Evolutionary conservation across 1,140 invertebrate species (phyloP).

Genomic region (Formica exsecta): DNA sequence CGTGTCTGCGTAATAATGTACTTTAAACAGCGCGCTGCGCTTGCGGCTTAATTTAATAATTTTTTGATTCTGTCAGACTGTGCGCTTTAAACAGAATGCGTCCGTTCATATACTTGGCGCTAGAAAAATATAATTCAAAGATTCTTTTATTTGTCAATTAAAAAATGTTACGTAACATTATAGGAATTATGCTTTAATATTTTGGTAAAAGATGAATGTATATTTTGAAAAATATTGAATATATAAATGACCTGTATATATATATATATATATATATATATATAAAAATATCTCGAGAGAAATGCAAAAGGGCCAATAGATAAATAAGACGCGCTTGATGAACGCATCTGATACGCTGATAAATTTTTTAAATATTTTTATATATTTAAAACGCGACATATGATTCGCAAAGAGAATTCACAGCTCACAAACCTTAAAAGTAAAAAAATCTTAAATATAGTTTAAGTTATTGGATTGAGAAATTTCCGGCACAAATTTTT

Average conservation of each 20-base stretch:
- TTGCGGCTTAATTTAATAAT: slow-evolving; percentile 30
- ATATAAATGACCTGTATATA: not conserved
- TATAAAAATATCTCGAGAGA: not conserved
- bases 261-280: too few relatives aligned
- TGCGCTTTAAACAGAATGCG: not conserved
- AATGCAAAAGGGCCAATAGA: not conserved
- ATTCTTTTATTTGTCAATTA: not conserved
- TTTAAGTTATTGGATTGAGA: too few relatives aligned
- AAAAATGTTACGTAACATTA: not conserved
- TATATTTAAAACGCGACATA: too few relatives aligned
- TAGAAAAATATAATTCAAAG: not conserved
- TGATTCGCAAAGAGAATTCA: too few relatives aligned
- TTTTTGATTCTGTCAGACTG: slow-evolving; percentile 9
- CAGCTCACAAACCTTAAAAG: too few relatives aligned
- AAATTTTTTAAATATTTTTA: too few relatives aligned
- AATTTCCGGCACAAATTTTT: too few relatives aligned
- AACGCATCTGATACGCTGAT: not conserved
- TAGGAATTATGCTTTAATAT: not conserved
- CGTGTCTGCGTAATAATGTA: slow-evolving; percentile 36
- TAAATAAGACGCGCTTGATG: not conserved
- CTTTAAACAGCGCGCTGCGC: not conserved
- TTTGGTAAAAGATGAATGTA: not conserved
- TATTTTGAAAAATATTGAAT: not conserved
- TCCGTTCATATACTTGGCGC: not conserved
- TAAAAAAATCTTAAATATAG: too few relatives aligned